Evolutionary conservation across 2,888 invertebrate genomes (phyloP).

Genomic region (Drosophila robusta): DNA sequence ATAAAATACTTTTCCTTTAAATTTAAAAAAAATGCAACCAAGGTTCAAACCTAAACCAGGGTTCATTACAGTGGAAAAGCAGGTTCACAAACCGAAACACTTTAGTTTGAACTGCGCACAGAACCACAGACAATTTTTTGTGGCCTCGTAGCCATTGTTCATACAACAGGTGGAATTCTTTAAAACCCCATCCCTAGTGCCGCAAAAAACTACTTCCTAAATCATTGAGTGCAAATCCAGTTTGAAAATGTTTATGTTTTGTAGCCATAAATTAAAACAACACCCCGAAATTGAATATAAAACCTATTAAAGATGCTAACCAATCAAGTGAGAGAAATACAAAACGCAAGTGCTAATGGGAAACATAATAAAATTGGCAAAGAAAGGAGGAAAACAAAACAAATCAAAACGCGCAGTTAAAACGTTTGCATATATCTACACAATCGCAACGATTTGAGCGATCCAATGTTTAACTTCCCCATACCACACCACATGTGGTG

Average conservation of each 20-base stretch:
- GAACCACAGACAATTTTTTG: too few relatives aligned
- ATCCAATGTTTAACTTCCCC: conserved; percentile 44
- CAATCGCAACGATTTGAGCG: conserved; percentile 5
- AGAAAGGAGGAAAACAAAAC: conserved; percentile 39
- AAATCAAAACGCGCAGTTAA: conserved; percentile 28
- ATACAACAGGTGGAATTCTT: too few relatives aligned
- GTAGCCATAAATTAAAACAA: background rate
- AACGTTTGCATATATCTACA: conserved; percentile 25
- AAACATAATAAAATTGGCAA: conserved; percentile 45
- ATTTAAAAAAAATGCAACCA: too few relatives aligned
- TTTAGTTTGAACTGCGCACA: too few relatives aligned
- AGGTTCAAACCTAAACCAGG: too few relatives aligned
- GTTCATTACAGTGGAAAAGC: too few relatives aligned
- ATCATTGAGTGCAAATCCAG: background rate
- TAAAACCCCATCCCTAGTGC: too few relatives aligned
- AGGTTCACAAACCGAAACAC: too few relatives aligned
- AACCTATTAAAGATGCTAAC: conserved; percentile 2
- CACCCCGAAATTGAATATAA: conserved; percentile 1
- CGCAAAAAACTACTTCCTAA: background rate
- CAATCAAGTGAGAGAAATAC: conserved; percentile 32
- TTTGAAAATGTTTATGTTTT: background rate
- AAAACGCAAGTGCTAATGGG: conserved; percentile 47
- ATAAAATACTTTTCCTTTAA: too few relatives aligned
- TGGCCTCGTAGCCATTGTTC: too few relatives aligned
- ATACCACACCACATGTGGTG: conserved; percentile 48